Evolutionary conservation across 2,797 vertebrate species (phyloP).

Genomic region (Sorex maritimensis): DNA sequence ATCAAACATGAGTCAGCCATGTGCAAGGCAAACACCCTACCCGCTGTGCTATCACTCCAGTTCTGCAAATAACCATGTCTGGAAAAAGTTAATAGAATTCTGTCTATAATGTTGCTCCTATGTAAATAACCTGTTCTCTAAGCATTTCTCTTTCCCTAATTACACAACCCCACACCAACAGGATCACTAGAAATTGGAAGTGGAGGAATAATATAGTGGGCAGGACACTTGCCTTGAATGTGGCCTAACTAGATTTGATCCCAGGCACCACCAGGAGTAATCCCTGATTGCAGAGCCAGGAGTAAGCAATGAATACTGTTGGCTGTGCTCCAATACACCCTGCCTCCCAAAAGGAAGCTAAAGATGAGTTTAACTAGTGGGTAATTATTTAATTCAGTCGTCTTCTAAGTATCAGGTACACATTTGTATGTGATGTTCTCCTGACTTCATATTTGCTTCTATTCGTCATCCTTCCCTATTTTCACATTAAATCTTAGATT

Average conservation of each 20-base stretch:
- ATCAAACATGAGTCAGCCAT: no score
- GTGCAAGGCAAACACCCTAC: no score
- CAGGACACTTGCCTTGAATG: no score
- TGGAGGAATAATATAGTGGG: neutral
- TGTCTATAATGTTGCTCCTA: neutral
- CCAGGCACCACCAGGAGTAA: no score
- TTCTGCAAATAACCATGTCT: neutral
- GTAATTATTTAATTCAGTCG: slow-evolving; percentile 1
- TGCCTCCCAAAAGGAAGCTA: neutral
- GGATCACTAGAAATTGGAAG: neutral
- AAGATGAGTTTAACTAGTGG: slow-evolving; percentile 20
- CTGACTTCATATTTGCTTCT: neutral
- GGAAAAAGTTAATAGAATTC: neutral
- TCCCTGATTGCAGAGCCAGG: no score
- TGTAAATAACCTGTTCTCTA: slow-evolving; percentile 21
- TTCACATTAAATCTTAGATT: slow-evolving; percentile 32
- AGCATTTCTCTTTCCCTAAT: slow-evolving; percentile 12
- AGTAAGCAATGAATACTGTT: no score
- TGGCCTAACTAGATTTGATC: no score
- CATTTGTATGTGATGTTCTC: neutral
- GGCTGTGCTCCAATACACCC: no score
- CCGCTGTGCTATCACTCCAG: no score
- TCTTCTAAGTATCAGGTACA: slow-evolving; percentile 47
- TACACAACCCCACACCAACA: neutral
- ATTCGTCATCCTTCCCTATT: neutral